phyloP scores from a whole-genome alignment of 2,797 vertebrate genomes.

The Platyrinchus mystaceus region DNA sequence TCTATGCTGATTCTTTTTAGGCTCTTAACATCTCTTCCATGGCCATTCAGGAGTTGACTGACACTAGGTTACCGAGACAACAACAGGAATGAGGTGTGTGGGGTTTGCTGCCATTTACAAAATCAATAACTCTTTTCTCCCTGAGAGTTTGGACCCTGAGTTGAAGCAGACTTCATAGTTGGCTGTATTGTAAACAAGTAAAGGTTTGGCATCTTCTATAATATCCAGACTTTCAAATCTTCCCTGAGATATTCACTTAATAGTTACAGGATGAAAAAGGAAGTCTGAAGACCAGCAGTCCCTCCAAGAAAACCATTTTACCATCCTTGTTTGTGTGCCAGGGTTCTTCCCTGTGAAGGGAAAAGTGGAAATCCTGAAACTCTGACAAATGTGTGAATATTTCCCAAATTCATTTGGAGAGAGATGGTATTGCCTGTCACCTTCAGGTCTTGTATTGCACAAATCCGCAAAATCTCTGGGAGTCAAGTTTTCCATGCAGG shows the following conservation, averaged over 20 bases:
- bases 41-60: neutral
- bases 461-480: neutral
- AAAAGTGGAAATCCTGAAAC: neutral
- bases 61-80: neutral
- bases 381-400: neutral
- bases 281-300: neutral
- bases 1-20: neutral
- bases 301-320: neutral
- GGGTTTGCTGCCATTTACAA: neutral
- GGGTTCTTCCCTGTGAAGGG: neutral
- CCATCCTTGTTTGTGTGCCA: fast-evolving
- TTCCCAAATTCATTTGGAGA: neutral
- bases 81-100: neutral
- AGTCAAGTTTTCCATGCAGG: neutral
- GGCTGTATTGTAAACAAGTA: neutral
- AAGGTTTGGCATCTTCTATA: neutral
- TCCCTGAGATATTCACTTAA: neutral
- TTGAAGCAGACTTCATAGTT: neutral
- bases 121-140: neutral
- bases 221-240: neutral
- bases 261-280: neutral
- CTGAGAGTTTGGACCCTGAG: neutral
- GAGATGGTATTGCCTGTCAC: neutral
- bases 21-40: neutral
- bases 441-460: neutral